Evolutionary conservation across 2,888 invertebrate genomes (phyloP).

Genomic region (Oegoconia quadripuncta): DNA sequence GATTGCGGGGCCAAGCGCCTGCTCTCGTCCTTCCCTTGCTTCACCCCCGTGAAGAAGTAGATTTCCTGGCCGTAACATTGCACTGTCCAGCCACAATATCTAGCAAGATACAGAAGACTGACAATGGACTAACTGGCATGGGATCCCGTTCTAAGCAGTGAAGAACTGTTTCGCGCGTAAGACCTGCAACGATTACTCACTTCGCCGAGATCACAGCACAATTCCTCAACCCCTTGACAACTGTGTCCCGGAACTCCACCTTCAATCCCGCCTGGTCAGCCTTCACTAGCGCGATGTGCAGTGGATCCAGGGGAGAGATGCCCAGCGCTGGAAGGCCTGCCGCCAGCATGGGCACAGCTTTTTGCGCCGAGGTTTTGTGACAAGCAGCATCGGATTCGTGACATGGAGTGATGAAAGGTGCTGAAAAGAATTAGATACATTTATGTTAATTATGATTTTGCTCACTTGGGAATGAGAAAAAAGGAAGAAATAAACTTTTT

Average conservation of each 20-base stretch:
- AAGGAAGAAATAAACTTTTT: no score
- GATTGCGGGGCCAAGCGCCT: no score
- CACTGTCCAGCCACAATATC: no score
- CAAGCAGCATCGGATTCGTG: constrained; percentile 39
- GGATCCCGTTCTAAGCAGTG: no score
- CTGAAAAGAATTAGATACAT: constrained; percentile 21
- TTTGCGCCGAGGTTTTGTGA: constrained; percentile 44
- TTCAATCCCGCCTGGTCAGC: constrained; percentile 51
- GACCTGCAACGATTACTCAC: constrained; percentile 38
- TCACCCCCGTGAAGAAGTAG: no score
- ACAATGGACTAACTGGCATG: no score
- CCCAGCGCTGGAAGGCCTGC: constrained; percentile 50
- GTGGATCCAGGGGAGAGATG: constrained; percentile 52
- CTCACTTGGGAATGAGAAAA: no score
- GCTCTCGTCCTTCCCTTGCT: no score
- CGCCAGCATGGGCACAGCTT: constrained; percentile 44
- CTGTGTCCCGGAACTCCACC: constrained; percentile 57
- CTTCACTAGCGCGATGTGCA: constrained; percentile 41
- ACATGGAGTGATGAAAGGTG: constrained; percentile 53
- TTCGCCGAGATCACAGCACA: constrained; percentile 43
- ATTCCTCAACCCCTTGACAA: constrained; percentile 50
- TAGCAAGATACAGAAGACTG: no score
- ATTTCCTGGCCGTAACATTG: no score
- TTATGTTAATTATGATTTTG: no score
- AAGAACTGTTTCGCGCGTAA: no score